phyloP scores from a whole-genome alignment of 2,113 vertebrate species.

The Anhinga rufa region DNA sequence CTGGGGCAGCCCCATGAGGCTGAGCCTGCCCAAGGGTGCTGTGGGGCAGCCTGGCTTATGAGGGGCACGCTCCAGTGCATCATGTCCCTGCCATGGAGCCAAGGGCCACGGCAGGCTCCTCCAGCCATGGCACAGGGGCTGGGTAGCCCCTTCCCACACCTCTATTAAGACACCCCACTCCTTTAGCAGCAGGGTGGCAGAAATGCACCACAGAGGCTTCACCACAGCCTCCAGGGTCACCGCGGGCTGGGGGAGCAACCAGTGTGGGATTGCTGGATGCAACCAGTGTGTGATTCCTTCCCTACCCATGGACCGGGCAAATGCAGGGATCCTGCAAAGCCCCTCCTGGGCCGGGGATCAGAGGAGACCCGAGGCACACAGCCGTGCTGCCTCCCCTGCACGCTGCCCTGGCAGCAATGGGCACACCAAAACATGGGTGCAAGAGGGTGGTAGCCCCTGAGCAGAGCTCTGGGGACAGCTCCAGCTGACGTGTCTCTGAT shows the following conservation, averaged over 20 bases:
- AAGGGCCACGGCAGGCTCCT: neutral
- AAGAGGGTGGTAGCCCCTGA: neutral
- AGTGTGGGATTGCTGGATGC: neutral
- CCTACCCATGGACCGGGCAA: neutral
- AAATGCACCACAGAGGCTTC: neutral
- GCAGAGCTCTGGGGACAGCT: neutral
- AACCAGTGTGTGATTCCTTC: neutral
- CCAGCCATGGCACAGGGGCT: neutral
- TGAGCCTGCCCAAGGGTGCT: neutral
- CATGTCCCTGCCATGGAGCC: accelerated
- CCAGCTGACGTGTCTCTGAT: too few species aligned
- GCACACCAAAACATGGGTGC: accelerated
- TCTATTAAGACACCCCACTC: neutral
- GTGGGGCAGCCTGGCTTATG: neutral
- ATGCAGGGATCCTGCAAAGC: neutral
- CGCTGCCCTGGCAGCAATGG: accelerated
- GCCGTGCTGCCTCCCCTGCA: neutral
- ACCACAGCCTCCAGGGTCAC: neutral
- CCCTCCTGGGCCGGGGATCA: too few species aligned
- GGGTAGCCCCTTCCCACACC: neutral
- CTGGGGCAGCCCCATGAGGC: neutral
- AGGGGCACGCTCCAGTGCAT: too few species aligned
- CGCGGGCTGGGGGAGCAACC: too few species aligned
- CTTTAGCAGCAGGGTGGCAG: neutral
- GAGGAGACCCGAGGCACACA: neutral